phyloP scores from a whole-genome alignment of 2,888 invertebrate species.

The Polia nebulosa region DNA sequence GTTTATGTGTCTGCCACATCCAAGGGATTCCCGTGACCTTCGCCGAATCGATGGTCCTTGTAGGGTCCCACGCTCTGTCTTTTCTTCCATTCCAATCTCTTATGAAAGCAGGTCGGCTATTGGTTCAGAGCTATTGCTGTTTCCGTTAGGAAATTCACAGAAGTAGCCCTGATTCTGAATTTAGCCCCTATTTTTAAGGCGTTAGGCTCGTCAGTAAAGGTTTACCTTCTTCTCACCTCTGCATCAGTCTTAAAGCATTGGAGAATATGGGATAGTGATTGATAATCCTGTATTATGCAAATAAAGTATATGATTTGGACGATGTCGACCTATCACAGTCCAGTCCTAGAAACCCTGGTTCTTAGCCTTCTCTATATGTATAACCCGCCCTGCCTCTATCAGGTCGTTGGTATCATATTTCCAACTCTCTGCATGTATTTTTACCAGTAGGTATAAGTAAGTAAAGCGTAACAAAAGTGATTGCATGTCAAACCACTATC shows the following conservation, averaged over 20 bases:
- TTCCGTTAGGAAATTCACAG: not conserved
- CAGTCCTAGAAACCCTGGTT: not conserved
- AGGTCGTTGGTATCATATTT: conserved; percentile 14
- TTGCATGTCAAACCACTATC: conserved; percentile 44
- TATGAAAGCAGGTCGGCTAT: not conserved
- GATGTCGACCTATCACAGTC: too few species aligned
- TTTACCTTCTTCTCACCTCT: not conserved
- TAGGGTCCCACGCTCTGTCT: not conserved
- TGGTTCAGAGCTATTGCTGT: too few species aligned
- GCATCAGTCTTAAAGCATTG: too few species aligned
- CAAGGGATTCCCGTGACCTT: not conserved
- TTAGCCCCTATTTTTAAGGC: not conserved
- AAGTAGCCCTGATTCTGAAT: not conserved
- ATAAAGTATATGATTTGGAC: too few species aligned
- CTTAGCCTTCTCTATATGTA: not conserved
- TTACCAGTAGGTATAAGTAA: conserved; percentile 1
- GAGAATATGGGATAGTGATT: too few species aligned
- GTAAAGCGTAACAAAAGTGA: conserved; percentile 22
- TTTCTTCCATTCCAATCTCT: not conserved
- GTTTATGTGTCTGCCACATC: not conserved
- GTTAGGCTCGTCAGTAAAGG: not conserved
- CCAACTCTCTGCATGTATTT: conserved; percentile 4
- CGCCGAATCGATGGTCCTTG: not conserved
- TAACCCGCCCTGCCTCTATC: not conserved
- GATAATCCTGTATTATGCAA: too few species aligned